Conservation (phyloP, 2,797 vertebrate species). For the Betta splendens region DNA sequence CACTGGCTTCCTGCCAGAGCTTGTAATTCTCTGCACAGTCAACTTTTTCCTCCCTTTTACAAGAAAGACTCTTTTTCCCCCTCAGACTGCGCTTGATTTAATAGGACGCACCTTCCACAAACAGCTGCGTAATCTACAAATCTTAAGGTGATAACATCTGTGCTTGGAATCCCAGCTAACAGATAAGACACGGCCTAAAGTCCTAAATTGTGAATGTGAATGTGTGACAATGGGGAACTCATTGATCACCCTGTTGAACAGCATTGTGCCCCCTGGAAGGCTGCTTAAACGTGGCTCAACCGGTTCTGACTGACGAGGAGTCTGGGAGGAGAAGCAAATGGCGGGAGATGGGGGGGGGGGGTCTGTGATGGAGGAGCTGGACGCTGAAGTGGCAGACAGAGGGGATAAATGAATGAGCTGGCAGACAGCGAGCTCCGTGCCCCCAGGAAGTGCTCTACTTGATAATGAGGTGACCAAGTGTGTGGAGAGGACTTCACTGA, state of each 20-base stretch:
- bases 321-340: constrained; percentile 27
- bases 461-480: constrained; percentile 57
- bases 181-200: constrained; percentile 17
- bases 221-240: constrained; percentile 19
- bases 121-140: constrained; percentile 6
- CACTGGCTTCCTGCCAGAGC: constrained; percentile 49
- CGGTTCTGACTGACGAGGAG: constrained; percentile 31
- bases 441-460: constrained; percentile 35
- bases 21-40: constrained; percentile 32
- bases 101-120: constrained; percentile 29
- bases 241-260: constrained; percentile 23
- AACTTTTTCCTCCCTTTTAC: constrained; percentile 22
- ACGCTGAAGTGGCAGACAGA: constrained; percentile 46
- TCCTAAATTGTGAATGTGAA: constrained; percentile 23
- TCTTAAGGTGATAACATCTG: not conserved
- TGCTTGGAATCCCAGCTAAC: constrained; percentile 3
- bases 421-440: constrained; percentile 36
- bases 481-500: constrained; percentile 33
- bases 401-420: constrained; percentile 44
- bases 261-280: constrained; percentile 7
- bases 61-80: constrained; percentile 15
- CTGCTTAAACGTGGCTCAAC: constrained; percentile 21
- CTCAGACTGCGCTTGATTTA: constrained; percentile 27
- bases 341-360: constrained; percentile 36
- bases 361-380: constrained; percentile 34